These are phyloP conservation scores for Arctocebus calabarensis DNA, from an alignment of 2,797 vertebrate genomes.

Conservation along the genomic window DNA sequence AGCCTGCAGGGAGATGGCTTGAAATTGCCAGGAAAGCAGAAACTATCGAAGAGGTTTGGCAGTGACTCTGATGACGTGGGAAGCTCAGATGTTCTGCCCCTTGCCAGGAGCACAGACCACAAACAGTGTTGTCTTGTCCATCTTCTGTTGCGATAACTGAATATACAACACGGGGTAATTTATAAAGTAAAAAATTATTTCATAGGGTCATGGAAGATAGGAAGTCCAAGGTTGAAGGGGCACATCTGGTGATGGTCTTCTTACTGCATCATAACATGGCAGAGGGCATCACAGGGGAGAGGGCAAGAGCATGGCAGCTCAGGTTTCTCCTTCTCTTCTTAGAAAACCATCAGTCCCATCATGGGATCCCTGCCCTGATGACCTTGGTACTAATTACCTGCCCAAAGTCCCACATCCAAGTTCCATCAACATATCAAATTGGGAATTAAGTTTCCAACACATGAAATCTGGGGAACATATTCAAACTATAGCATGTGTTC, in stretches of 20 bases:
- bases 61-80: neutral
- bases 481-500: neutral
- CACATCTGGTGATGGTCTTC: neutral
- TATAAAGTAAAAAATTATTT: neutral
- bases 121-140: neutral
- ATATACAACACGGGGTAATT: neutral
- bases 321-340: neutral
- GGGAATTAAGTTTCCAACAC: neutral
- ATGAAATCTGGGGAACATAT: neutral
- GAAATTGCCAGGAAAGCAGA: slow-evolving; percentile 42
- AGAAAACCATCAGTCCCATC: neutral
- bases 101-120: accelerated
- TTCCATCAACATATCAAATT: neutral
- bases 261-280: neutral
- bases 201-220: neutral
- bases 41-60: neutral
- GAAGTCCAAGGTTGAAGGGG: neutral
- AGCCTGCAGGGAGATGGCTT: neutral
- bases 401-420: neutral
- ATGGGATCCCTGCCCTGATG: neutral
- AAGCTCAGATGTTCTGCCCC: neutral
- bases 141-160: neutral
- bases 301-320: neutral
- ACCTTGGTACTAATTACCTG: neutral
- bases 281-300: neutral